A percentile compares a stretch with the other conserved stretches of the same genome.
These are phyloP conservation scores for Melieria picta DNA, from an alignment of 2,888 invertebrate genomes.

Conservation along the genomic window DNA sequence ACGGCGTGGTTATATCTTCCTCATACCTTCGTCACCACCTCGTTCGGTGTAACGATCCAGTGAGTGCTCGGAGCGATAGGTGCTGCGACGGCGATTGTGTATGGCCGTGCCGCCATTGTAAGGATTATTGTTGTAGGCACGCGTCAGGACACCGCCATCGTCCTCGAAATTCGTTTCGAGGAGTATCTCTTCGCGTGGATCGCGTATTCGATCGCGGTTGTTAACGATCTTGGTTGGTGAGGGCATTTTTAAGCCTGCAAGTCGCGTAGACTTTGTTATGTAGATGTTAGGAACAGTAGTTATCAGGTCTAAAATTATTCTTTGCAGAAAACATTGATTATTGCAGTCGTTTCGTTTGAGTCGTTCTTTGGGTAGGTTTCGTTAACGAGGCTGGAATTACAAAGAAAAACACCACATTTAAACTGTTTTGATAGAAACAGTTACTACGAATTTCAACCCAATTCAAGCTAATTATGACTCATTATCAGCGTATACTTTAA, in stretches of 20 bases:
- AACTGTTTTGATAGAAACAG: no score
- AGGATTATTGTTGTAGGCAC: constrained; percentile 63
- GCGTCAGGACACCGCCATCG: constrained; percentile 64
- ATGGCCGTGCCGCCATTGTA: constrained; percentile 45
- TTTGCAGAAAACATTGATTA: no score
- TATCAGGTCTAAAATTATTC: no score
- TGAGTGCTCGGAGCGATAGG: constrained; percentile 62
- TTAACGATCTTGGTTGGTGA: constrained; percentile 45
- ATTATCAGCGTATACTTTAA: no score
- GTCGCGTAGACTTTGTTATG: no score
- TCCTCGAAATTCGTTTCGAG: constrained; percentile 67
- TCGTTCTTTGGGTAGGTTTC: no score
- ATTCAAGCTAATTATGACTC: no score
- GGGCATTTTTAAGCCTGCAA: constrained; percentile 43
- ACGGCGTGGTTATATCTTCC: neutral
- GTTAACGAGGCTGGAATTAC: no score
- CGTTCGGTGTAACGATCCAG: constrained; percentile 66
- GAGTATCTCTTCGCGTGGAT: constrained; percentile 66
- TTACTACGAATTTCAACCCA: no score
- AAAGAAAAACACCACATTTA: no score
- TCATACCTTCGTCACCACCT: constrained; percentile 56
- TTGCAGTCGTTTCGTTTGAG: no score
- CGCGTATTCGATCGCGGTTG: constrained; percentile 62
- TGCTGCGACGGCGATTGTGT: constrained; percentile 56
- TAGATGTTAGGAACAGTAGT: no score